Percentiles rank a stretch among this genome's conserved stretches.
phyloP scores from a whole-genome alignment of 2,888 invertebrate genomes.

The Chrysolina americana region DNA sequence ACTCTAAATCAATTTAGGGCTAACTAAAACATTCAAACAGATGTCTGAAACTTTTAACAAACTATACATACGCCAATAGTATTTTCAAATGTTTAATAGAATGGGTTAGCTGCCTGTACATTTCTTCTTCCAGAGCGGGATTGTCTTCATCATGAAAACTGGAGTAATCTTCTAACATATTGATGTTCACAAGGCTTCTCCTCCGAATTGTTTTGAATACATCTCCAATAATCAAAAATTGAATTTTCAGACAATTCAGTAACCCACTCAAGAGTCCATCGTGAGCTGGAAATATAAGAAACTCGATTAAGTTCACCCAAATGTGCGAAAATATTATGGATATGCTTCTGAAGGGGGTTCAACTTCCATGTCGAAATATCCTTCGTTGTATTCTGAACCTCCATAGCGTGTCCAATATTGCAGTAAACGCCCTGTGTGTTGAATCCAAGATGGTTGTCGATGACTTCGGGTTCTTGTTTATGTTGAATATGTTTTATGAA shows the following conservation, averaged over 20 bases:
- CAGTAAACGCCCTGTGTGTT: too few species aligned
- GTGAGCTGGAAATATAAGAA: slow-evolving; percentile 28
- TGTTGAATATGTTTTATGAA: too few species aligned
- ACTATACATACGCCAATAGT: slow-evolving; percentile 51
- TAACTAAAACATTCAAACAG: background rate
- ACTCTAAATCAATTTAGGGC: too few species aligned
- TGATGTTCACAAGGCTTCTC: slow-evolving; percentile 48
- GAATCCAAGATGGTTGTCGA: too few species aligned
- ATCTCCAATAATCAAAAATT: slow-evolving; percentile 52
- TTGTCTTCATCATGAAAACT: slow-evolving; percentile 43
- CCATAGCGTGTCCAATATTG: too few species aligned
- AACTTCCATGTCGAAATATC: too few species aligned
- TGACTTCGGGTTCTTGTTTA: too few species aligned
- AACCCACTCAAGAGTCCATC: slow-evolving; percentile 54
- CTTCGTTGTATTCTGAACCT: too few species aligned
- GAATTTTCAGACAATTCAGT: slow-evolving; percentile 53
- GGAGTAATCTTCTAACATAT: slow-evolving; percentile 34
- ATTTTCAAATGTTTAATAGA: slow-evolving; percentile 55
- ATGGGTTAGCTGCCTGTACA: slow-evolving; percentile 52
- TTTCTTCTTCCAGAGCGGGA: slow-evolving; percentile 46
- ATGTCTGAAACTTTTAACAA: background rate
- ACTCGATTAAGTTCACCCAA: too few species aligned
- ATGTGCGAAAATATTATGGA: too few species aligned
- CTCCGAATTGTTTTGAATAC: slow-evolving; percentile 52
- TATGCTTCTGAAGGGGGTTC: too few species aligned